Conservation (phyloP, 2,888 invertebrate genomes). For the Antheraea yamamai region DNA sequence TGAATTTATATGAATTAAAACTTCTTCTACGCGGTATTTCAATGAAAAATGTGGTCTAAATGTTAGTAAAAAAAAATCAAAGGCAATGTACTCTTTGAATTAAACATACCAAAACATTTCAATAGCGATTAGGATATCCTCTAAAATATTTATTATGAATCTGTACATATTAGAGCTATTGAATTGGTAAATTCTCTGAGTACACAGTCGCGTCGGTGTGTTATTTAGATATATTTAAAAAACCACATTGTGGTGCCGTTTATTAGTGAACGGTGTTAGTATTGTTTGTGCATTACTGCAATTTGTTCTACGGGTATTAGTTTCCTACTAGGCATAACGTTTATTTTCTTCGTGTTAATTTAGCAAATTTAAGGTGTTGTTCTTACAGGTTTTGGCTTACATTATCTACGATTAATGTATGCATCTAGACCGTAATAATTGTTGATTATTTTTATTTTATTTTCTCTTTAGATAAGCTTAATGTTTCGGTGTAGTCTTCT, state of each 20-base stretch:
- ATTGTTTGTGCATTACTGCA: conserved; percentile 60
- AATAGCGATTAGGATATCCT: conserved; percentile 28
- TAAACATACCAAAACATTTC: conserved; percentile 25
- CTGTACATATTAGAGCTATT: conserved; percentile 33
- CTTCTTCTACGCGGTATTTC: conserved; percentile 27
- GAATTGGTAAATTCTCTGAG: conserved; percentile 27
- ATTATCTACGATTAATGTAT: conserved; percentile 57
- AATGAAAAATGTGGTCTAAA: conserved; percentile 25
- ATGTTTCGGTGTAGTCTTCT: conserved; percentile 63
- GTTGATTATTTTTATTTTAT: conserved; percentile 82
- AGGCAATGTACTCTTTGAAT: conserved; percentile 50
- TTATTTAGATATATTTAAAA: conserved; percentile 28
- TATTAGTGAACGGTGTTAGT: conserved; percentile 32
- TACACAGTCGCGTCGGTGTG: conserved; percentile 28
- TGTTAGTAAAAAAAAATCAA: conserved; percentile 30
- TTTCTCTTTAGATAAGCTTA: conserved; percentile 55
- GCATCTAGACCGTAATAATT: conserved; percentile 66
- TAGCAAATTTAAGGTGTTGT: conserved; percentile 51
- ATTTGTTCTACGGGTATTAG: conserved; percentile 83
- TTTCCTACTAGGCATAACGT: conserved; percentile 80
- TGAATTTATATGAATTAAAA: conserved; percentile 16
- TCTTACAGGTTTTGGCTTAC: conserved; percentile 65
- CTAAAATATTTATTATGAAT: conserved; percentile 28
- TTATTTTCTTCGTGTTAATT: conserved; percentile 71
- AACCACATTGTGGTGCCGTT: conserved; percentile 30